These are phyloP conservation scores for Mormyrus iriodes DNA, from an alignment of 2,113 vertebrate species.

Conservation along the genomic window DNA sequence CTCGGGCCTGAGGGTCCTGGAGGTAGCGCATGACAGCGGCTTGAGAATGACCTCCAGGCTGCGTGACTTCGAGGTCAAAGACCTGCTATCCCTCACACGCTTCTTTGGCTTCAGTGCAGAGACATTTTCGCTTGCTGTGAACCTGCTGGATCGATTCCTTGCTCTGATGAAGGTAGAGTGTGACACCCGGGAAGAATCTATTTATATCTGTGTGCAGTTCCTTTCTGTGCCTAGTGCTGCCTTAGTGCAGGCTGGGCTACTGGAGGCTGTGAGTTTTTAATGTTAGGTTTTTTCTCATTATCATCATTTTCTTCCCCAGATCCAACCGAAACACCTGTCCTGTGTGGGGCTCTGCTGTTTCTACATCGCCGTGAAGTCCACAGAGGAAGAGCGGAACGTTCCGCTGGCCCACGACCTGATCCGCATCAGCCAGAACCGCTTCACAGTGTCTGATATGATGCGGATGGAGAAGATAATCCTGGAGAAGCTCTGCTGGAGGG, in stretches of 20 bases:
- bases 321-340: slow-evolving; percentile 90
- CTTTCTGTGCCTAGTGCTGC: background rate
- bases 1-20: slow-evolving; percentile 77
- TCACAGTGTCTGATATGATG: slow-evolving; percentile 90
- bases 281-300: background rate
- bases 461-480: slow-evolving; percentile 96
- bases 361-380: slow-evolving; percentile 82
- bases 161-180: slow-evolving; percentile 83
- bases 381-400: slow-evolving; percentile 85
- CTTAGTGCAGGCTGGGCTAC: background rate
- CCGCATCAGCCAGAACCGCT: slow-evolving; percentile 89
- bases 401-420: slow-evolving; percentile 84
- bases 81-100: slow-evolving; percentile 82
- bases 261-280: background rate
- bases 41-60: slow-evolving; percentile 81
- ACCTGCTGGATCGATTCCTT: slow-evolving; percentile 84
- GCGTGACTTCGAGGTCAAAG: slow-evolving; percentile 84
- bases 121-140: slow-evolving; percentile 83
- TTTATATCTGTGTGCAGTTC: background rate
- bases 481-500: slow-evolving; percentile 86
- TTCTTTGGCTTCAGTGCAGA: slow-evolving; percentile 88
- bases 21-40: slow-evolving; percentile 79
- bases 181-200: background rate
- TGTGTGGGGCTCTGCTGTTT: slow-evolving; percentile 93
- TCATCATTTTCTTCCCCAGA: slow-evolving; percentile 53